These are phyloP conservation scores for Horisme vitalbata DNA, from an alignment of 2,888 invertebrate genomes.

Conservation along the genomic window DNA sequence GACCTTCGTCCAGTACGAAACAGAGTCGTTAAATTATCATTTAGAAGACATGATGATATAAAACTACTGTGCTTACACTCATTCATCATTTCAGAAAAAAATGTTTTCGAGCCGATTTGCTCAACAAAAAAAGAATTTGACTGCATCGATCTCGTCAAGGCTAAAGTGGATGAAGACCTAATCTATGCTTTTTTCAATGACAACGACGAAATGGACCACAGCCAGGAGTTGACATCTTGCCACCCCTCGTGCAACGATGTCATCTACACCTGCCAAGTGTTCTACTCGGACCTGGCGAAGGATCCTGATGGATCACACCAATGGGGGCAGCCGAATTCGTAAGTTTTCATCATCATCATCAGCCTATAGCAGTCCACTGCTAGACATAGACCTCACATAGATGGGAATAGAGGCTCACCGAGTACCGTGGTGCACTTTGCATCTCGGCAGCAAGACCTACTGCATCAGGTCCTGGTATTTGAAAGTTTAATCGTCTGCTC, in stretches of 20 bases:
- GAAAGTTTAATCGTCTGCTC: too few species aligned
- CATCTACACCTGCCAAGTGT: conserved; percentile 70
- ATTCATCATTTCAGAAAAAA: conserved; percentile 51
- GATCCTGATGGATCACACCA: conserved; percentile 42
- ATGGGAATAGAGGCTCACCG: too few species aligned
- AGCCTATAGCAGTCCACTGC: too few species aligned
- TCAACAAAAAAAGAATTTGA: conserved; percentile 59
- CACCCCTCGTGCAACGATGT: conserved; percentile 73
- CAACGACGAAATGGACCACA: conserved; percentile 56
- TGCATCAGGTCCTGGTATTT: too few species aligned
- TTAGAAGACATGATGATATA: too few species aligned
- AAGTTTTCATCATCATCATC: too few species aligned
- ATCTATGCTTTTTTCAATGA: conserved; percentile 70
- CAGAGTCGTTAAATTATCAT: too few species aligned
- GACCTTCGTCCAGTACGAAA: too few species aligned
- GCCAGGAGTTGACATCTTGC: conserved; percentile 54
- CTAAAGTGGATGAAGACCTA: conserved; percentile 60
- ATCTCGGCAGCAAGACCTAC: too few species aligned
- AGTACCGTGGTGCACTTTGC: too few species aligned
- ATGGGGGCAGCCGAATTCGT: conserved; percentile 51
- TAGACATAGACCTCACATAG: too few species aligned
- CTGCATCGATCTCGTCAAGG: conserved; percentile 61
- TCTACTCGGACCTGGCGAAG: conserved; percentile 66
- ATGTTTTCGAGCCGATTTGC: conserved; percentile 59
- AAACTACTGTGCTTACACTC: too few species aligned